phyloP scores from a whole-genome alignment of 2,888 invertebrate genomes.

The Gortyna flavago region DNA sequence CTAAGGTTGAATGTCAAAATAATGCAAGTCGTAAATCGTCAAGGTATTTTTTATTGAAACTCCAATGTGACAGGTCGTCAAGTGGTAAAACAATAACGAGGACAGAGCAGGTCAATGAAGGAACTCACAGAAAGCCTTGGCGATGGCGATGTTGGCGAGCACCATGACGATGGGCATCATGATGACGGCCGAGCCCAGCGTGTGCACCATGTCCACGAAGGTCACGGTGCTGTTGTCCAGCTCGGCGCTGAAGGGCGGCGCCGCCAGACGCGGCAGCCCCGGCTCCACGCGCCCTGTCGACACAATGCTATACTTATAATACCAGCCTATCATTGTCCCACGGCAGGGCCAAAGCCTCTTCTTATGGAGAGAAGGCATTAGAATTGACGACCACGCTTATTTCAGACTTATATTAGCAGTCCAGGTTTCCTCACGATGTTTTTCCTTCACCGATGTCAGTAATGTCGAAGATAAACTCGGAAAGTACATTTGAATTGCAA shows the following conservation, averaged over 20 bases:
- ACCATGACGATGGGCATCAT: slow-evolving; percentile 96
- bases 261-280: slow-evolving; percentile 92
- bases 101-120: neutral
- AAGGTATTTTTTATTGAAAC: no score
- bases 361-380: neutral
- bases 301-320: neutral
- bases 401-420: neutral
- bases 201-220: slow-evolving; percentile 92
- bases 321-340: neutral
- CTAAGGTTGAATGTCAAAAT: neutral
- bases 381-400: neutral
- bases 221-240: slow-evolving; percentile 91
- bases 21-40: neutral
- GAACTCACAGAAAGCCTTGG: slow-evolving; percentile 96
- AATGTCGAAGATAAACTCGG: neutral
- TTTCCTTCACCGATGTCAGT: neutral
- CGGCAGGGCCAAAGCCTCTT: neutral
- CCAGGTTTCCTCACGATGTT: neutral
- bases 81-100: neutral
- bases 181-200: slow-evolving; percentile 93
- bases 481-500: neutral
- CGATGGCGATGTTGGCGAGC: slow-evolving; percentile 97
- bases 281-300: slow-evolving; percentile 90
- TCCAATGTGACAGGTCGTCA: no score
- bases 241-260: slow-evolving; percentile 92